Base-by-base conservation (phyloP, 2,888 invertebrate species). In the Sarcophaga rosellei region DNA sequence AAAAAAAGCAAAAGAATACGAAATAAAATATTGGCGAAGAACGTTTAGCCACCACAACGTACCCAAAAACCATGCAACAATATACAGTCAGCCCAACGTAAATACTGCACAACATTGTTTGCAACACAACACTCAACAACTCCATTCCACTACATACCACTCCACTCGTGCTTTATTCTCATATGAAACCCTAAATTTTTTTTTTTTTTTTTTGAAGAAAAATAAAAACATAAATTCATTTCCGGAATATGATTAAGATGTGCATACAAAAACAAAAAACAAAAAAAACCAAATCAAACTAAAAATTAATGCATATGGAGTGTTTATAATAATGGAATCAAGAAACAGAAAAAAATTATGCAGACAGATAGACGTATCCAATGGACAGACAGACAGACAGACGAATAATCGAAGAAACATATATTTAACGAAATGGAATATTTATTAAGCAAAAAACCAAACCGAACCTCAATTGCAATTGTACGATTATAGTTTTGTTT, bases 321-420 rank as follows among this genome's bases (percentile, higher is more conserved):
- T 90, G 89, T 90, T 90, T 91, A 90, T 90, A 90, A 53, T 53
- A 53, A 53, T 53, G 53, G 17, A 53, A 12, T 15, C 53, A 53
- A 53, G 17, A 53, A 53, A 53, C 53, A 53, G 17, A 12, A 53
- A 53, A 53, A 4, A 53, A 53, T 17, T 17, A 53, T 53, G 17
- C 17, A 53, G 5, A 53, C 53, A 53, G 53, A 53, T 53, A 53
- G 17, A 53, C 53, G 12, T 12, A 53, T 53, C 17, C 15, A 53
- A 15, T 53, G 17, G 4, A 53, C 15, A 53, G 53, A 15, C 17
- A 53, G 1, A 35, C 35, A 35, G 35, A 35, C 35, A 35, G 35
- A 10, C 35, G 2, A 35, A 35, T 8, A 35, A 35, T 35, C 35
- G 35, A 35, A 8, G 35, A 53, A 53, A 53, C 53, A 53, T 53